Evolutionary conservation across 2,888 invertebrate genomes (phyloP), one percentile per base, ranked within the genome.

Genomic region (Cosmia trapezina): DNA sequence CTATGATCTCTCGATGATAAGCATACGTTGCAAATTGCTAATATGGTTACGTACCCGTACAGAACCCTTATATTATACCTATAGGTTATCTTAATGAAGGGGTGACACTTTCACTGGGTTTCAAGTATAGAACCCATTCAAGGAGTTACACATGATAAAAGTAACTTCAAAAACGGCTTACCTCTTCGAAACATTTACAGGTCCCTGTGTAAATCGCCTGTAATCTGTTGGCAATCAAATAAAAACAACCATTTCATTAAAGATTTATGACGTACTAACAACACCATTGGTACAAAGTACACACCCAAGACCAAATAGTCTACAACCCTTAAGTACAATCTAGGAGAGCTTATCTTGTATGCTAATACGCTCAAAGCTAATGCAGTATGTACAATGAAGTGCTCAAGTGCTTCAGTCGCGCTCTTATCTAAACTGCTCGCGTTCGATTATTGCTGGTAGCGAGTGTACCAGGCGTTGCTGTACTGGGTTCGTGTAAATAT

Each of bases 401-500:
- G 78, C 83, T 68, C 75, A 69, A 78, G 76, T 77, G 74, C 73
- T 64, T 57, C 53, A 62, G 73, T 62, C 63, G 64, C 41, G 66
- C 41, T 71, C 71, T 80, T 83, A 83, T 83, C 83, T 83, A 61
- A 83, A 83, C 79, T 81, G 79, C 71, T 62, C 63, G 56, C 47
- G 56, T 84, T 82, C 80, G 83, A 82, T 76, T 79, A 84, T 78
- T 76, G 73, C 65, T 66, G 49, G 67, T 51, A 63, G 63, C 54
- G 73, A 83, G 53, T 78, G 85, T 70, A 69, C 60, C 54, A 43
- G 56, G 11, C 61, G 47, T n/a, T 64, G 69, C 54, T 62, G 53
- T 33, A 57, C 49, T 54, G 45, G 45, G 22, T 45, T 78, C 51
- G 54, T 49, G 61, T 51, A 73, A 76, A 70, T 76, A 69, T 66